Conservation (phyloP, 2,113 vertebrate genomes). For the Corapipo altera region DNA sequence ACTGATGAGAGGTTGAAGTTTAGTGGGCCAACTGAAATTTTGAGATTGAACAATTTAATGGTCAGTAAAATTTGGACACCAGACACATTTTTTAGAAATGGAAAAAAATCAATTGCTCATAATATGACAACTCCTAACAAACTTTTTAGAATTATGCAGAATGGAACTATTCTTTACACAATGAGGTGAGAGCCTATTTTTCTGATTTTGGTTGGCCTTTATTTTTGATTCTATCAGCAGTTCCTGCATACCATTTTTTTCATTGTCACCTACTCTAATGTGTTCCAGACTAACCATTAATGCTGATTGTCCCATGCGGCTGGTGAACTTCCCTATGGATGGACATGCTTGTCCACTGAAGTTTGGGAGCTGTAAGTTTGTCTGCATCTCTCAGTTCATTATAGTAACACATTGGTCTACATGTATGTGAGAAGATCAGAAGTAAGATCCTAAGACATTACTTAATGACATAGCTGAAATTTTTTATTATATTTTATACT, state of each 20-base stretch:
- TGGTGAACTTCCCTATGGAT: constrained; percentile 98
- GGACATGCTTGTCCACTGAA: constrained; percentile 96
- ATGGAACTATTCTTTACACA: constrained; percentile 96
- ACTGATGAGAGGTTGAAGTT: constrained; percentile 91
- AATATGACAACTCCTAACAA: constrained; percentile 98
- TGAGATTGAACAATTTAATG: constrained; percentile 96
- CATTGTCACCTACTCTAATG: background rate
- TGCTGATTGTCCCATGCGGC: constrained; percentile 94
- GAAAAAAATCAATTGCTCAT: constrained; percentile 95
- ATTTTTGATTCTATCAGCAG: background rate
- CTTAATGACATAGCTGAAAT: background rate
- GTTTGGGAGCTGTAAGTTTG: constrained; percentile 96
- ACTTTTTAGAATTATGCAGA: constrained; percentile 98
- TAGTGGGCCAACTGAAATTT: constrained; percentile 89
- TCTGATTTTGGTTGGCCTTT: background rate
- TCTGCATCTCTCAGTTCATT: background rate
- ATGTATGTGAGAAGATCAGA: background rate
- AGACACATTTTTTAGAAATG: constrained; percentile 98
- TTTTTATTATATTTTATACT: background rate
- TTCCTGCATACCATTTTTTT: background rate
- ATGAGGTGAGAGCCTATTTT: constrained; percentile 84
- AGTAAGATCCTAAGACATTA: background rate
- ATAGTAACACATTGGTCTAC: background rate
- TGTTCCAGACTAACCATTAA: constrained; percentile 90
- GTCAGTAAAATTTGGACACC: constrained; percentile 99